Evolutionary conservation across 2,113 vertebrate species (phyloP).

Genomic region (Paradoxurus hermaphroditus): DNA sequence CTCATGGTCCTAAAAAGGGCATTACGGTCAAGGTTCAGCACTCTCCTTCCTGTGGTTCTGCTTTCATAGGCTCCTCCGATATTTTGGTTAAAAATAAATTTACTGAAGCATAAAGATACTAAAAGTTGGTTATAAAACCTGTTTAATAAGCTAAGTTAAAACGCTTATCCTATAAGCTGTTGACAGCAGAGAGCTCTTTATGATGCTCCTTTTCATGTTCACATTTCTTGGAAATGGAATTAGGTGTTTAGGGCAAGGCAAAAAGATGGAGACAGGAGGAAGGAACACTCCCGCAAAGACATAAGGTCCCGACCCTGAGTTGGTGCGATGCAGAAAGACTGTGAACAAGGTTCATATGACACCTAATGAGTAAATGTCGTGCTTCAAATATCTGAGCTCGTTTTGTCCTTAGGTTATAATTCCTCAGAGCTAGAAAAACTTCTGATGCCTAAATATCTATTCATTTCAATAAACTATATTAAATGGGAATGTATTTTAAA

Average conservation of each 20-base stretch:
- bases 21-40: not conserved
- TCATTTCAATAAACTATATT: slow-evolving; percentile 50
- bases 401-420: slow-evolving; percentile 14
- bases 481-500: not conserved
- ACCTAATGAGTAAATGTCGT: not conserved
- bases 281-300: not conserved
- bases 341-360: not conserved
- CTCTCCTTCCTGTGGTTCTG: slow-evolving; percentile 66
- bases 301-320: not conserved
- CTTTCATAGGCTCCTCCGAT: not conserved
- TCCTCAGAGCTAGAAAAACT: slow-evolving; percentile 22
- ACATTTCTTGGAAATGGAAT: slow-evolving; percentile 5
- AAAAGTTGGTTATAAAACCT: slow-evolving; percentile 61
- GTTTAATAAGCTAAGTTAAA: slow-evolving; percentile 53
- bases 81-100: slow-evolving; percentile 65
- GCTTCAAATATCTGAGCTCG: slow-evolving; percentile 26
- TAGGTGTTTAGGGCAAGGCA: not conserved
- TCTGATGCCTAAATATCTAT: not conserved
- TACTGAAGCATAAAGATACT: slow-evolving; percentile 50
- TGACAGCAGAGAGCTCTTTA: not conserved
- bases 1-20: not conserved
- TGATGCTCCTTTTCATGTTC: not conserved
- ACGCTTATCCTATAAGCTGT: slow-evolving; percentile 22
- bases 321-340: not conserved
- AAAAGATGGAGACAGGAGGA: slow-evolving; percentile 7